Base-by-base conservation (phyloP, 2,797 vertebrate species). In the Helarctos malayanus region DNA sequence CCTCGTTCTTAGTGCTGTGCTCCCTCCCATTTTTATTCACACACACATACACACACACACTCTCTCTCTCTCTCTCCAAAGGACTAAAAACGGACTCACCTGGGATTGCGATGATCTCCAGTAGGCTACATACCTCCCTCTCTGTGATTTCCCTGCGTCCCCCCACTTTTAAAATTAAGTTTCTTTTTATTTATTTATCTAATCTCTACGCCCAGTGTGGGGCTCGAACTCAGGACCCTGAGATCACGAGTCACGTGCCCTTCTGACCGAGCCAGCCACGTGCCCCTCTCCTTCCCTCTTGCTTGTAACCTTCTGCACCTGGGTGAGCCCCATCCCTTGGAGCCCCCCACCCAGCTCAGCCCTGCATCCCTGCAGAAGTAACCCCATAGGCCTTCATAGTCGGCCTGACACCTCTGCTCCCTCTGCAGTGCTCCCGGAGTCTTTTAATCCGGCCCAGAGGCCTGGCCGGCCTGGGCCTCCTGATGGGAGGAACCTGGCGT, bases 291-390 rank as follows among this genome's bases (percentile, higher is more conserved):
- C 71, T 73, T 41, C 38, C 12, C 71, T 47, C 71, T 47, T 73
- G 41, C 25, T 29, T 16, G 14, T 45, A 15, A 8, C 25, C 41
- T 21, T 23, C 47, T 47, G 7, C 25, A 0, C 38, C 10, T 5
- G 16, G 25, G 11, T 21, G 13, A 21, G 41, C 14, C 0, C 14
- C 0, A 0, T 80, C n/a, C 56, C 41, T 86, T 41, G 19, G 90
- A 76, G 18, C 19, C 73, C 49, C 16, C 47, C 23, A 11, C 65
- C 45, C 5, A 41, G 57, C 56, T 57, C 23, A 11, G 32, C 19
- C 41, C 18, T 71, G 41, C 59, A 45, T 71, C 21, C 49, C 65
- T 7, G 35, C 45, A 25, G 29, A 61, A 68, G 41, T 41, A 71
- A 41, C 69, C 38, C 38, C 18, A 0, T 19, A 16, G 18, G 65